phyloP scores from a whole-genome alignment of 2,888 invertebrate genomes.

The Chouioia cunea region DNA sequence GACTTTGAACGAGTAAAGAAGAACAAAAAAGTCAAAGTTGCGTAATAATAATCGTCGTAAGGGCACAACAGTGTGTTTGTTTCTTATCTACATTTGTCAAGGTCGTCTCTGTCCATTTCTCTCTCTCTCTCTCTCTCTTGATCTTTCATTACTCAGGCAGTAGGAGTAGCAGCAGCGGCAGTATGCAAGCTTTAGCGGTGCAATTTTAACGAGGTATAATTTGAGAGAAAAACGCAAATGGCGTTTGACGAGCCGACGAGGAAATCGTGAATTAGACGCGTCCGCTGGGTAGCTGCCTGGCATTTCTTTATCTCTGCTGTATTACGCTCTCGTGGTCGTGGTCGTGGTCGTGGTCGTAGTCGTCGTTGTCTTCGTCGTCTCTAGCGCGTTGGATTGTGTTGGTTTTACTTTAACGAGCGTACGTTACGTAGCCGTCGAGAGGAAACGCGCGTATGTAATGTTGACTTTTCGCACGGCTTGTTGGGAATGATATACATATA shows the following conservation, averaged over 20 bases:
- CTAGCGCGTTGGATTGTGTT: too few relatives aligned
- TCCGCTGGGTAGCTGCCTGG: conserved; percentile 19
- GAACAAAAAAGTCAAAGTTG: too few relatives aligned
- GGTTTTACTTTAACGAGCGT: too few relatives aligned
- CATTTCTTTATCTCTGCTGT: neutral
- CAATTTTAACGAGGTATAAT: conserved; percentile 41
- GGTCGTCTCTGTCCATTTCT: neutral
- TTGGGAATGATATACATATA: too few relatives aligned
- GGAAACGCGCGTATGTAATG: too few relatives aligned
- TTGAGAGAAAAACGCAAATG: conserved; percentile 20
- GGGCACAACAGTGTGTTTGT: neutral
- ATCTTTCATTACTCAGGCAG: neutral
- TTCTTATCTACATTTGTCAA: neutral
- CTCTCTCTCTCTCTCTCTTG: neutral
- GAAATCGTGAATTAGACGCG: conserved; percentile 33
- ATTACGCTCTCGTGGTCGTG: too few relatives aligned
- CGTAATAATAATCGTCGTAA: neutral
- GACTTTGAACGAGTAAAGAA: too few relatives aligned
- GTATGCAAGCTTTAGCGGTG: neutral
- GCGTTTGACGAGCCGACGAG: conserved; percentile 21
- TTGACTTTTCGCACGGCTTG: too few relatives aligned
- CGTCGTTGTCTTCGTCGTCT: too few relatives aligned
- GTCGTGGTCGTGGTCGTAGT: too few relatives aligned
- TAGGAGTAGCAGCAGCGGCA: too few relatives aligned
- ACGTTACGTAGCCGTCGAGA: too few relatives aligned